Evolutionary conservation across 2,888 invertebrate genomes (phyloP).

Genomic region (Pogonocherus hispidulus): DNA sequence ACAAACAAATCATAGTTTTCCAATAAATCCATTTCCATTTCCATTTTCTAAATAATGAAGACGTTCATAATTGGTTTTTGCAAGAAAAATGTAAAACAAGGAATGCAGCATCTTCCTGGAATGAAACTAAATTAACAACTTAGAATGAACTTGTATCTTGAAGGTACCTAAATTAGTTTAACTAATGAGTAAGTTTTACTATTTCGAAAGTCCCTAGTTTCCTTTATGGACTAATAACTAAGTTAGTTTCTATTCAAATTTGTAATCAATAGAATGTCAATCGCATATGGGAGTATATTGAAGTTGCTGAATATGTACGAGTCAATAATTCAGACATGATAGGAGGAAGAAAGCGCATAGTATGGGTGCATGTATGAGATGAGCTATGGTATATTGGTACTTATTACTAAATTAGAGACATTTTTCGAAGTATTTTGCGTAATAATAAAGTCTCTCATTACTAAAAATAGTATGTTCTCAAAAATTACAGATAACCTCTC

Average conservation of each 20-base stretch:
- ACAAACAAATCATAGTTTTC: no score
- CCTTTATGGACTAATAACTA: neutral
- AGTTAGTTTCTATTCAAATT: conserved; percentile 4
- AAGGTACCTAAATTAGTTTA: no score
- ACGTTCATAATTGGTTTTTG: no score
- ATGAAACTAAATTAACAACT: no score
- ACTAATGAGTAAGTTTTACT: neutral
- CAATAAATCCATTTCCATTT: no score
- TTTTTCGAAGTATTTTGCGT: neutral
- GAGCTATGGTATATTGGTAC: neutral
- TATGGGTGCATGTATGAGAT: neutral
- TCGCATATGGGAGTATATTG: neutral
- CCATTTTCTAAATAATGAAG: no score
- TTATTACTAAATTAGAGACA: neutral
- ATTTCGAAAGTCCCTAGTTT: neutral
- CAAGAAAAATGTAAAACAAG: no score
- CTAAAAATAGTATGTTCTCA: no score
- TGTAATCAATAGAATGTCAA: neutral
- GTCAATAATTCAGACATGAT: conserved; percentile 2
- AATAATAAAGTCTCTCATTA: neutral
- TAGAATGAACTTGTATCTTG: no score
- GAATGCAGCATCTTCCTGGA: no score
- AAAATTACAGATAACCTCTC: no score
- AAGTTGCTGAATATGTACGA: conserved; percentile 2
- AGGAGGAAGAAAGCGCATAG: neutral